Evolutionary conservation across 2,888 invertebrate species (phyloP), one percentile per base, ranked within the genome.

Genomic region (Zygogramma bicolorata): DNA sequence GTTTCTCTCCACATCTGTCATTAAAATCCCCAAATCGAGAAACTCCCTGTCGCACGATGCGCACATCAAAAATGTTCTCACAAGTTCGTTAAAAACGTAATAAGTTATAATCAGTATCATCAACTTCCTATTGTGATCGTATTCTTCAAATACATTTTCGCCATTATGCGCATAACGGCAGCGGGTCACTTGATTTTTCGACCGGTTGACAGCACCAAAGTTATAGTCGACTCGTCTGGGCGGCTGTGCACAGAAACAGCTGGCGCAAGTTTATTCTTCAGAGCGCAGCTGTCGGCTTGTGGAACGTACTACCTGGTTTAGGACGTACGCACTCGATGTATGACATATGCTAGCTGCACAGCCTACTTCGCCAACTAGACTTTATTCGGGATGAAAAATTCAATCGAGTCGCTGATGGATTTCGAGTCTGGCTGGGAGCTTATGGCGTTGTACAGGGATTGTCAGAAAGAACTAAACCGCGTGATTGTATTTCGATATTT

Each of bases 251-350:
- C 79, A 82, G 82, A 85, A 87, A 87, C 87, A 87, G 87, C 87
- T 87, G 87, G 87, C 86, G 85, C 84, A 85, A 86, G 86, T 87
- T 86, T 87, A 87, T 87, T 87, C 87, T 86, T 84, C 84, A 85
- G 84, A 65, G 83, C 83, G 87, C 87, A 87, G 87, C 87, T 87
- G 87, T 86, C 86, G 82, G 83, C 80, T 81, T 76, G 77, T 77
- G 77, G 79, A 75, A 78, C 82, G 81, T 82, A 84, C 84, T 84
- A 84, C 84, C 84, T 84, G 84, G 84, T 82, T 77, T 78, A 73
- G 76, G 79, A 77, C 77, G 78, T 74, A 79, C 70, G 75, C 74
- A 60, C 76, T 78, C 76, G 77, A 76, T 78, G 77, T 76, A 81
- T 78, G 81, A 80, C 82, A 81, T 83, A 82, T 82, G 82, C 80